These are phyloP conservation scores for Lucifuga dentata DNA, from an alignment of 2,113 vertebrate species.

Conservation along the genomic window DNA sequence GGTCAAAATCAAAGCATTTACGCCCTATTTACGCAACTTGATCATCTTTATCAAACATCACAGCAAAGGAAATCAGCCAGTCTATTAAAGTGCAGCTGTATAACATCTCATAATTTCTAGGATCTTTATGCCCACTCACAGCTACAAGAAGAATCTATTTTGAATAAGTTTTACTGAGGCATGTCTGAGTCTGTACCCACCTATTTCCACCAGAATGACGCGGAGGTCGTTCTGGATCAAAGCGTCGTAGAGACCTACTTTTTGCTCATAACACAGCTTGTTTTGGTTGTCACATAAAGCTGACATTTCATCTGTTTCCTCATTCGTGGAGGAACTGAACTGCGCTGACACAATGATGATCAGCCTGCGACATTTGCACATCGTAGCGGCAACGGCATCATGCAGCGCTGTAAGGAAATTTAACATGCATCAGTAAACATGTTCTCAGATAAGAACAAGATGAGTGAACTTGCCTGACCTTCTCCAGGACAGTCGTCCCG, in stretches of 20 bases:
- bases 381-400: slow-evolving; percentile 75
- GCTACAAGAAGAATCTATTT: not conserved
- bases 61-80: too few species aligned
- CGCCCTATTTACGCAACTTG: too few species aligned
- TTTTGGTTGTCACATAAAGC: slow-evolving; percentile 33
- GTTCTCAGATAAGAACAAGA: not conserved
- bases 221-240: slow-evolving; percentile 81
- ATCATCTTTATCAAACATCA: too few species aligned
- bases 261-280: slow-evolving; percentile 80
- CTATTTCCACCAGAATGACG: slow-evolving; percentile 87
- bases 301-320: not conserved
- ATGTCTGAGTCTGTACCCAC: slow-evolving; percentile 36
- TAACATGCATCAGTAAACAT: too few species aligned
- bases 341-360: slow-evolving; percentile 83
- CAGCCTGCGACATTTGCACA: slow-evolving; percentile 84
- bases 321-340: not conserved
- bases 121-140: too few species aligned
- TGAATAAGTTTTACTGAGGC: too few species aligned
- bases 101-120: too few species aligned
- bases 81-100: too few species aligned
- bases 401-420: slow-evolving; percentile 80
- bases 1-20: too few species aligned
- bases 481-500: slow-evolving; percentile 90
- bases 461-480: slow-evolving; percentile 78
- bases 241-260: slow-evolving; percentile 85